phyloP scores from a whole-genome alignment of 2,888 invertebrate species.

The Cephus pulcher region DNA sequence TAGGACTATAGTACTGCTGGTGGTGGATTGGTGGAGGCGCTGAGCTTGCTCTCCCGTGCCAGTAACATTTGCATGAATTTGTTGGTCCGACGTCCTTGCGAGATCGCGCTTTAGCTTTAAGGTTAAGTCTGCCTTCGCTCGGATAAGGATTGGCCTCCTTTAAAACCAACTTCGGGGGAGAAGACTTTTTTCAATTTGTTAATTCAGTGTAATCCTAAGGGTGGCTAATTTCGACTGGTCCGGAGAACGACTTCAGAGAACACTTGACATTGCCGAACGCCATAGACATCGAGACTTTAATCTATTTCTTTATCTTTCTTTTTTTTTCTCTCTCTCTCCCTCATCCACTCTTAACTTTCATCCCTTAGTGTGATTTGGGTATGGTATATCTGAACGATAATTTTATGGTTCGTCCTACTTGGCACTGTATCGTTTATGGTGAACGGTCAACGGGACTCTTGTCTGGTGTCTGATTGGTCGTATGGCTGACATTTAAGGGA shows the following conservation, averaged over 20 bases:
- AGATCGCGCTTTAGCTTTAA: conserved; percentile 38
- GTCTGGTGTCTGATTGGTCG: neutral
- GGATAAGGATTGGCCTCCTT: conserved; percentile 36
- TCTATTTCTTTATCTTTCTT: conserved; percentile 40
- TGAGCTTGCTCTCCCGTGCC: conserved; percentile 16
- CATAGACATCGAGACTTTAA: conserved; percentile 34
- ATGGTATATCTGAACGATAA: neutral
- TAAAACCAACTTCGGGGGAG: conserved; percentile 39
- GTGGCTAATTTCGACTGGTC: conserved; percentile 54
- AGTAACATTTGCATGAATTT: conserved; percentile 59
- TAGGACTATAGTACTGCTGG: no score
- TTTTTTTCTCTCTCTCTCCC: conserved; percentile 28
- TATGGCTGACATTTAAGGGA: neutral
- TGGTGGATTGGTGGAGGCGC: neutral
- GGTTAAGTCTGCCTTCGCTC: neutral
- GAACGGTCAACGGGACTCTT: neutral
- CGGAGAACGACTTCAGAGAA: neutral
- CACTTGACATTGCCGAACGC: neutral
- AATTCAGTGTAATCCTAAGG: conserved; percentile 60
- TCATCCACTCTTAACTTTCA: conserved; percentile 20
- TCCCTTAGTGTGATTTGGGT: conserved; percentile 9
- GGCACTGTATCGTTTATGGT: neutral
- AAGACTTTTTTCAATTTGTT: conserved; percentile 62
- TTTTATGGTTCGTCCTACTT: neutral
- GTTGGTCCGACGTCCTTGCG: conserved; percentile 49